phyloP scores from a whole-genome alignment of 2,888 invertebrate genomes.

The Nephrotoma guestfalica region DNA sequence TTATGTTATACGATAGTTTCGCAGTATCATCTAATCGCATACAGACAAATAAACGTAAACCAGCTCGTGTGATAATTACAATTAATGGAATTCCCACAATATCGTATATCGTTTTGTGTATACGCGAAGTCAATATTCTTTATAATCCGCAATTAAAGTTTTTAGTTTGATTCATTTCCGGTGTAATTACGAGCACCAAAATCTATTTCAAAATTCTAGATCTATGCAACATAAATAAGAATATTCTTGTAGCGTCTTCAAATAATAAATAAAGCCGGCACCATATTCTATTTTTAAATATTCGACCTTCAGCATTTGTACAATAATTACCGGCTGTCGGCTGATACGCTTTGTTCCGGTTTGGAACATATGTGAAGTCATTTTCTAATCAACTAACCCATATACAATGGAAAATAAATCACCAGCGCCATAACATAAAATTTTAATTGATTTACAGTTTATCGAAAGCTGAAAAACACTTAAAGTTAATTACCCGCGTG shows the following conservation, averaged over 20 bases:
- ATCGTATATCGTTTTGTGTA: not conserved
- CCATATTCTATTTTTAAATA: not conserved
- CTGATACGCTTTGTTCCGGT: no score
- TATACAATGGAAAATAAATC: no score
- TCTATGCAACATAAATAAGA: not conserved
- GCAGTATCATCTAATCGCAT: not conserved
- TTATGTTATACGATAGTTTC: not conserved
- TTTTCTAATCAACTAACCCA: no score
- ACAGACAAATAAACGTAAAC: not conserved
- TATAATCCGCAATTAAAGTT: not conserved
- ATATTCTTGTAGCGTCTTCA: not conserved
- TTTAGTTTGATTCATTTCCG: not conserved
- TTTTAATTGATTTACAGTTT: no score
- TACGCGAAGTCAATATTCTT: not conserved
- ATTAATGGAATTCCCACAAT: not conserved
- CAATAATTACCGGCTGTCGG: no score
- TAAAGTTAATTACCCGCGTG: no score
- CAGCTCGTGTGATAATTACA: not conserved
- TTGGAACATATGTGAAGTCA: no score
- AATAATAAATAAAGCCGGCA: not conserved
- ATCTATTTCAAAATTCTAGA: not conserved
- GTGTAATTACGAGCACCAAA: not conserved
- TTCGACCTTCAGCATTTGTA: not conserved
- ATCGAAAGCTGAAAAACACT: no score
- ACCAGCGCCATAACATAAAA: no score